Conservation (phyloP, 2,113 vertebrate genomes). For the Stegostoma tigrinum region DNA sequence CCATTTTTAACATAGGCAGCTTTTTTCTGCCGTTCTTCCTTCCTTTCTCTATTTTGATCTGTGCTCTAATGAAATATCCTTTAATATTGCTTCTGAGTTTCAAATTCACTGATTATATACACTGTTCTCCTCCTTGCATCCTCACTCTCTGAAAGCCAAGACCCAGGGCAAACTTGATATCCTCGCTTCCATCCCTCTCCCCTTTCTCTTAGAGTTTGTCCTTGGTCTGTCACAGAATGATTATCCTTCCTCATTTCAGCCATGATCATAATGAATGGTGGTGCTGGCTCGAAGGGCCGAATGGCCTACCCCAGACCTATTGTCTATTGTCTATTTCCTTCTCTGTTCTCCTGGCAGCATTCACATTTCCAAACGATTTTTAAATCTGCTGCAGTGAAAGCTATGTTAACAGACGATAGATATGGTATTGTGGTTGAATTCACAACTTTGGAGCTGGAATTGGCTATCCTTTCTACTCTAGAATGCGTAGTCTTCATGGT, state of each 20-base stretch:
- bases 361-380: not conserved
- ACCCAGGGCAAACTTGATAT: not conserved
- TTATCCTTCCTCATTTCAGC: not conserved
- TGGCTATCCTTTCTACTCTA: not conserved
- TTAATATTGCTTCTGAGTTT: not conserved
- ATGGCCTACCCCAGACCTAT: too few species aligned
- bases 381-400: too few species aligned
- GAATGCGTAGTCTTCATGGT: not conserved
- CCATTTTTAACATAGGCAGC: not conserved
- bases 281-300: too few species aligned
- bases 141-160: not conserved
- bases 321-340: too few species aligned
- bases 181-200: too few species aligned
- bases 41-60: not conserved
- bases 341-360: not conserved
- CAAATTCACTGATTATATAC: not conserved
- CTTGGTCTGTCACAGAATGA: too few species aligned
- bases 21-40: not conserved
- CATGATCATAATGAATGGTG: too few species aligned
- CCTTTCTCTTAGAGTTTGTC: too few species aligned
- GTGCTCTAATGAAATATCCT: too few species aligned
- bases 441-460: not conserved
- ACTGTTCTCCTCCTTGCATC: not conserved
- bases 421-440: not conserved
- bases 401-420: not conserved